Base-by-base conservation (phyloP, 2,113 vertebrate genomes). In the Ardeotis arabs region DNA sequence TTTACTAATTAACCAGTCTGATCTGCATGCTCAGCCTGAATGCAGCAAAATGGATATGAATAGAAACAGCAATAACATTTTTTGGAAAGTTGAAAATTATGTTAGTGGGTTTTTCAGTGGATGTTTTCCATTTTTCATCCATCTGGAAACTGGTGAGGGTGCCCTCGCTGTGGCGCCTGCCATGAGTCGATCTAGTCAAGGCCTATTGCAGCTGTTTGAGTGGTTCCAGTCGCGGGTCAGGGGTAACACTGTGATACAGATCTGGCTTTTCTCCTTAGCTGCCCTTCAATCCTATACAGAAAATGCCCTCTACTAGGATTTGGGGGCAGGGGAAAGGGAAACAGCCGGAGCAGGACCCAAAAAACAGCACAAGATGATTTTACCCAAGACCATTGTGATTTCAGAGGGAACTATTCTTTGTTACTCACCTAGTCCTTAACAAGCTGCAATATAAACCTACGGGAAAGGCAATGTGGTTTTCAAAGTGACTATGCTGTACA, bases 211-310 rank as follows among this genome's bases (percentile, higher is more conserved):
- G 31, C 35, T 56, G 8, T 67, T 67, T 44, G 17, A 24, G 4
- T 37, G 69, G 52, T 77, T 47, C 24, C 47, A 62, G 41, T 5
- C 45, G 31, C 35, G 62, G 21, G 9, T 81, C 28, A 7, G 23
- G 29, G 22, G 20, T n/a, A 60, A 44, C 0, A 1, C 2, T 31
- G 8, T 44, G 44, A 64, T 6, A 8, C 3, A 8, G 35, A 15
- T 44, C 74, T 49, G 35, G 3, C 59, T 44, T 55, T 72, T 74
- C 9, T 84, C 33, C n/a, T 81, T 44, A 35, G 13, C n/a, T 72
- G 21, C 21, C 66, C 23, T 88, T 88, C 41, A 77, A 3, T 58
- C 75, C 28, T 33, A 29, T 27, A 17, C 18, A 84, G 4, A 5
- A 87, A 37, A 62, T 52, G 6, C 27, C 10, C 17, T 85, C 35